These are phyloP conservation scores for Mirounga angustirostris DNA, from an alignment of 2,113 vertebrate genomes.

Conservation along the genomic window DNA sequence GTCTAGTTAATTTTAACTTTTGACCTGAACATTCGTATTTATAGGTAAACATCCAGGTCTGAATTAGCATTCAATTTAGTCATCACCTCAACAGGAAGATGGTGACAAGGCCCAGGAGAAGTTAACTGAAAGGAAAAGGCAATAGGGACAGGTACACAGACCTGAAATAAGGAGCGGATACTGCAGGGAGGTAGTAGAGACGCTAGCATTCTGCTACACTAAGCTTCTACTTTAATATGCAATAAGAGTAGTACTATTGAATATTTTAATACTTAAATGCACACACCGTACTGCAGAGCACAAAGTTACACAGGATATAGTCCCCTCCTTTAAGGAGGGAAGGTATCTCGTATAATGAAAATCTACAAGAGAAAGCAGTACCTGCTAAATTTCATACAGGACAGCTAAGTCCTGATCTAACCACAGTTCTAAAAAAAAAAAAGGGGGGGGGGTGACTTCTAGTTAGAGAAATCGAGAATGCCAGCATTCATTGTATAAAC, in stretches of 20 bases:
- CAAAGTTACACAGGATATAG: neutral
- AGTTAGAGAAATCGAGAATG: conserved; percentile 20
- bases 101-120: conserved; percentile 4
- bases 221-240: neutral
- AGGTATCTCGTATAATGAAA: neutral
- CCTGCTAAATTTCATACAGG: neutral
- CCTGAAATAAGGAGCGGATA: neutral
- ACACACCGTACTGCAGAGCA: neutral
- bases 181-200: neutral
- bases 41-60: conserved; percentile 16
- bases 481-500: neutral
- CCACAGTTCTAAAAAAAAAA: neutral
- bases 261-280: neutral
- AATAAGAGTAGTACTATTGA: neutral
- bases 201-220: neutral
- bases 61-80: conserved; percentile 4
- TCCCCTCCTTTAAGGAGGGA: neutral
- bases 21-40: conserved; percentile 28
- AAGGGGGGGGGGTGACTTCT: neutral
- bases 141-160: neutral
- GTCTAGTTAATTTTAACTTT: conserved; percentile 51
- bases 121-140: conserved; percentile 28
- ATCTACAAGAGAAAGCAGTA: neutral
- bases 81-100: neutral
- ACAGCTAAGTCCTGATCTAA: conserved; percentile 11